Percentiles rank a stretch among this genome's conserved stretches.
phyloP scores from a whole-genome alignment of 2,113 vertebrate genomes.

The Thomomys bottae region DNA sequence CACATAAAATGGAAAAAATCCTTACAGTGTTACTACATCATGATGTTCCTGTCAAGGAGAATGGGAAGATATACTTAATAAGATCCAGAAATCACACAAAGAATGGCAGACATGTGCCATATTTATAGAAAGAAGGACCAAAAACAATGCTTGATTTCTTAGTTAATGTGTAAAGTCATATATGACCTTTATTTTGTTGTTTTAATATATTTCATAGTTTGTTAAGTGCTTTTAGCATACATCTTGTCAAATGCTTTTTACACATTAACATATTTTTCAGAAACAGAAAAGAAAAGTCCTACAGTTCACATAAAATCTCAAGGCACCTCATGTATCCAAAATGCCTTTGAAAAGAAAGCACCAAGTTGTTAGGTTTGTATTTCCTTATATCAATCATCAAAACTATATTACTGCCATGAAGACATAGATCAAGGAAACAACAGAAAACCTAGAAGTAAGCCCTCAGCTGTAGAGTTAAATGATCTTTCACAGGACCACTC shows the following conservation, averaged over 20 bases:
- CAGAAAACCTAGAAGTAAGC: not conserved
- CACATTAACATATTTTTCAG: not conserved
- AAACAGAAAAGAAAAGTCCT: not conserved
- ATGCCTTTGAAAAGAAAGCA: not conserved
- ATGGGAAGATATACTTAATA: not conserved
- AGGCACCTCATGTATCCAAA: not conserved
- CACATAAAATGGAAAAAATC: not conserved
- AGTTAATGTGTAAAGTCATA: not conserved
- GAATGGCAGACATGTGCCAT: not conserved
- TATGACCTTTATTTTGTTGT: too few relatives aligned
- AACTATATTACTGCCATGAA: not conserved
- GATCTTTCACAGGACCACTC: not conserved
- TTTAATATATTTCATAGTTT: too few relatives aligned
- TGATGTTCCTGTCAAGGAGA: not conserved
- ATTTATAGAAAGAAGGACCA: not conserved
- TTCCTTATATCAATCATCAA: slow-evolving; percentile 4
- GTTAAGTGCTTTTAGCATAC: too few relatives aligned
- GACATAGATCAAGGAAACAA: not conserved
- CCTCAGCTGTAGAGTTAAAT: not conserved
- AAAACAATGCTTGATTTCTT: not conserved
- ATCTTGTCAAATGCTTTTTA: too few relatives aligned
- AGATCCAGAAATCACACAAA: not conserved
- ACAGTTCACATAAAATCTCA: not conserved
- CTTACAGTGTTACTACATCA: not conserved
- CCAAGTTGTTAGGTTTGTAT: not conserved